Base-by-base conservation (phyloP, 1,140 invertebrate species). In the Drosophila lini region DNA sequence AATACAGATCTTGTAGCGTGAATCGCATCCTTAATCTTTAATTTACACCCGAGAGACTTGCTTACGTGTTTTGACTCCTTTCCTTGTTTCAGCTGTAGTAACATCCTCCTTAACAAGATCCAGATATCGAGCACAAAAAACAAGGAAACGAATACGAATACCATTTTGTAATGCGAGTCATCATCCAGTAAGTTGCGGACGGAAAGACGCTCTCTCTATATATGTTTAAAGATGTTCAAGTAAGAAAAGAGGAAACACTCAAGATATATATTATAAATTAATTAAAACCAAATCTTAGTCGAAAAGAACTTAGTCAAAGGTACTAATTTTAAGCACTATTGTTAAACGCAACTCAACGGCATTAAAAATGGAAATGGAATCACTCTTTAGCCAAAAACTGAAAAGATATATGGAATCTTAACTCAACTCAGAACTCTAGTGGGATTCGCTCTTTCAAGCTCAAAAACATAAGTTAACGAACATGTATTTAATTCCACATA, bases 321-420 rank as follows among this genome's bases (percentile, higher is more conserved):
- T 89, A 86, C 60, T 85, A 83, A 89, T 83, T 89, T 80, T 78
- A 83, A 80, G 83, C 76, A 80, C 80, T 80, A 64, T 89, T 80
- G 84, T 89, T 80, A 67, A 89, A 89, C 64, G 77, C 69, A 71
- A 71, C 65, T 71, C 65, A 59, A 71, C 22, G 65, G 69, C 45
- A 69, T 55, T 55, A 38, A 55, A 53, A 55, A 64, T 9, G 48
- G 71, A 60, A 45, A 53, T 62, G 28, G 42, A 76, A 62, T 52
- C 44, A 63, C 36, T 55, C 52, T 52, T 59, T 60, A 77, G 56
- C 60, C 76, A 44, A 53, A 50, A 58, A 69, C 31, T 15, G 73
- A 47, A 60, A 63, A 65, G 44, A 58, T 44, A 73, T 69, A 56
- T 53, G 52, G 56, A 80, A 70, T 75, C 50, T 74, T 42, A 62